Conservation (phyloP, 2,888 invertebrate genomes). For the Eilema caniola region DNA sequence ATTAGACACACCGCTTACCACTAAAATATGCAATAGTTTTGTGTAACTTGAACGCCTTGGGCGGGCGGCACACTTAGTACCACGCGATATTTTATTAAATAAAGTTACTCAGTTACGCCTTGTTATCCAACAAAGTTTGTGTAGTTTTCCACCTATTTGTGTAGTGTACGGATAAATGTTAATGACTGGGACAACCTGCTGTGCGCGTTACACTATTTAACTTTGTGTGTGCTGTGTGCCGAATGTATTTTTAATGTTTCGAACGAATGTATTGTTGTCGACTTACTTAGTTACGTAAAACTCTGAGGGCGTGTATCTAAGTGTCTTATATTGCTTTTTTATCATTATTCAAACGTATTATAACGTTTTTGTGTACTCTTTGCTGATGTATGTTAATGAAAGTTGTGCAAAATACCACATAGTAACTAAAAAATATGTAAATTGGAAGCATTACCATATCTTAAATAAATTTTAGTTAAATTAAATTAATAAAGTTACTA, state of each 20-base stretch:
- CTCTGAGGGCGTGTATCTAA: conserved; percentile 13
- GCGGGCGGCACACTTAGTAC: conserved; percentile 72
- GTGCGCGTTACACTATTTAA: conserved; percentile 60
- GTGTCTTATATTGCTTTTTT: conserved; percentile 21
- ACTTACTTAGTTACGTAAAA: conserved; percentile 19
- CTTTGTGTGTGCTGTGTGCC: conserved; percentile 60
- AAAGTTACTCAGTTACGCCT: conserved; percentile 70
- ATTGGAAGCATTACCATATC: no score
- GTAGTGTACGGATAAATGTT: conserved; percentile 71
- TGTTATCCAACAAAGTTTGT: conserved; percentile 73
- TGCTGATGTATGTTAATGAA: neutral
- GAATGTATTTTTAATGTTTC: conserved; percentile 68
- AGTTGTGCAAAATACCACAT: no score
- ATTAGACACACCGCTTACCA: conserved; percentile 76
- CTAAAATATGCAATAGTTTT: conserved; percentile 85
- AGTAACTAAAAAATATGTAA: no score
- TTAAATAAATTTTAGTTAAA: no score
- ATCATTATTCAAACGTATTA: neutral
- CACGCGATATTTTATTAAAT: conserved; percentile 80
- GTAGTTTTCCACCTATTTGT: conserved; percentile 70
- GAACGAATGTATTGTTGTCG: conserved; percentile 31
- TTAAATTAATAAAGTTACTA: no score
- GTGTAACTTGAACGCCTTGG: conserved; percentile 82
- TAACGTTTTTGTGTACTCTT: neutral
- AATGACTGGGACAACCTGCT: conserved; percentile 66